Percentiles rank a stretch among this genome's conserved stretches.
phyloP scores from a whole-genome alignment of 1,140 invertebrate species.

The Euwallacea fornicatus region DNA sequence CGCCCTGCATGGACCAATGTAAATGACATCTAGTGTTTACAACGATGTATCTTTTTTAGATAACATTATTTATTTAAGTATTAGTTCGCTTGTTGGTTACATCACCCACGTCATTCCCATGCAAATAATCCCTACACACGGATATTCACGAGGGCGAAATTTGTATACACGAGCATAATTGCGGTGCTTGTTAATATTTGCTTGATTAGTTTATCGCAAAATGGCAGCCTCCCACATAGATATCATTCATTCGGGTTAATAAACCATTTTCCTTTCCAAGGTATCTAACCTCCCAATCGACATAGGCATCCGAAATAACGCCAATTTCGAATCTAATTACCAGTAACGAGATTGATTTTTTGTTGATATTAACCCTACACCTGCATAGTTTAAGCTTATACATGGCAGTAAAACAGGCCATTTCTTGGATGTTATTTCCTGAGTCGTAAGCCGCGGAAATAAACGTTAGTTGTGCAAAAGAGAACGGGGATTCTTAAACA shows the following conservation, averaged over 20 bases:
- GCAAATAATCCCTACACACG: not conserved
- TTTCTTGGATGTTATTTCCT: constrained; percentile 5
- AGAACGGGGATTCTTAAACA: constrained; percentile 10
- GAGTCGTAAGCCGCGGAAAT: constrained; percentile 18
- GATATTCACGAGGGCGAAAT: not conserved
- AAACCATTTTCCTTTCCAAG: not conserved
- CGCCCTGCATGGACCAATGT: too few relatives aligned
- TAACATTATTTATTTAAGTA: too few relatives aligned
- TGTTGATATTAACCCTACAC: not conserved
- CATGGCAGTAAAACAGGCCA: not conserved
- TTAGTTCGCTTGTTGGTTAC: not conserved
- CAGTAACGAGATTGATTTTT: not conserved
- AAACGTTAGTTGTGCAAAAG: constrained; percentile 18
- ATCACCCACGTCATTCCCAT: not conserved
- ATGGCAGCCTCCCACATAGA: not conserved
- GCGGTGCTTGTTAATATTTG: constrained; percentile 1
- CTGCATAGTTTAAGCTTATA: not conserved
- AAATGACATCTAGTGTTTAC: too few relatives aligned
- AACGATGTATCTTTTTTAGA: too few relatives aligned
- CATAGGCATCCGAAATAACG: not conserved
- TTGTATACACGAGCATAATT: constrained; percentile 5
- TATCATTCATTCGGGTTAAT: not conserved
- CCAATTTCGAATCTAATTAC: not conserved
- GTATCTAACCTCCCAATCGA: not conserved
- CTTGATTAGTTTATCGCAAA: constrained; percentile 7